Evolutionary conservation across 2,113 vertebrate species (phyloP).

Genomic region (Stegostoma tigrinum): DNA sequence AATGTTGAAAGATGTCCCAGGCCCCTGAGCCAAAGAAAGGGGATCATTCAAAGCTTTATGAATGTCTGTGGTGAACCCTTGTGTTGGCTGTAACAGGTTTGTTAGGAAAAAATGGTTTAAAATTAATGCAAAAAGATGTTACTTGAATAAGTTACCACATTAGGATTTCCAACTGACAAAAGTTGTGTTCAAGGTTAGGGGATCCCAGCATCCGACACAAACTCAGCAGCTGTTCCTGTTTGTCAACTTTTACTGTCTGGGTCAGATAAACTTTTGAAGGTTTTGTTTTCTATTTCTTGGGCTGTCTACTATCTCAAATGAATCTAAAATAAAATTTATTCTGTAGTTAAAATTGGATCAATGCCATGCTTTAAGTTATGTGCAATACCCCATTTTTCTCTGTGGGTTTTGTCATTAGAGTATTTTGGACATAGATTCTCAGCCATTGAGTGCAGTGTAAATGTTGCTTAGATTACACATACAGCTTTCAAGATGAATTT

Average conservation of each 20-base stretch:
- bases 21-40: neutral
- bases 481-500: neutral
- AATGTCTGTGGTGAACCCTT: neutral
- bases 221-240: neutral
- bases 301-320: neutral
- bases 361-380: neutral
- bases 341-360: neutral
- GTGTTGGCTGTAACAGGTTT: neutral
- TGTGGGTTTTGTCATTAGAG: neutral
- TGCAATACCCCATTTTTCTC: neutral
- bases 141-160: neutral
- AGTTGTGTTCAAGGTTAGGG: neutral
- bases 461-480: neutral
- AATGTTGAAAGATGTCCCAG: neutral
- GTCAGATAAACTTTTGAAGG: neutral
- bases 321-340: neutral
- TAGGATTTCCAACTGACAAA: too few species aligned
- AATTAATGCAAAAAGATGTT: neutral
- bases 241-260: neutral
- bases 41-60: neutral
- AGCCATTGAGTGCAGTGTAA: neutral
- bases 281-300: neutral
- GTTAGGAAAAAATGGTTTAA: neutral
- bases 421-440: neutral
- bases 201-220: neutral